phyloP scores from a whole-genome alignment of 1,140 invertebrate species.

The Drosophila carrolli region DNA sequence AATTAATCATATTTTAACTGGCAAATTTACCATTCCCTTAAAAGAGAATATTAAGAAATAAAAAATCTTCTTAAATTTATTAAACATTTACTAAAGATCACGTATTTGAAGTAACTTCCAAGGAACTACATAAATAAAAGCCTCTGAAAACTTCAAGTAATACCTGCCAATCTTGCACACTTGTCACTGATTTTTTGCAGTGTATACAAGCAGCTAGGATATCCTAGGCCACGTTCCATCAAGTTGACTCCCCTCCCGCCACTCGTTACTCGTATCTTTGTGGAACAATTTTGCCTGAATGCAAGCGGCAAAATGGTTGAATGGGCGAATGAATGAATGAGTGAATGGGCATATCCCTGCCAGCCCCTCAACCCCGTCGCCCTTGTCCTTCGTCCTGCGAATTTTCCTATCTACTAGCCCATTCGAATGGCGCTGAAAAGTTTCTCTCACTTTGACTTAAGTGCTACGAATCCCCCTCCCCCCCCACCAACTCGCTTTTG shows the following conservation, averaged over 20 bases:
- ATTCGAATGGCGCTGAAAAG: slow-evolving; percentile 42
- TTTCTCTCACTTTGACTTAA: slow-evolving; percentile 53
- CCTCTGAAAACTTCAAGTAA: too few species aligned
- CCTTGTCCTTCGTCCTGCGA: slow-evolving; percentile 11
- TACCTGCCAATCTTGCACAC: too few species aligned
- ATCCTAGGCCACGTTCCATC: slow-evolving; percentile 27
- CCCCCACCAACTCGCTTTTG: background rate
- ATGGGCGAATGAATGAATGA: slow-evolving; percentile 70
- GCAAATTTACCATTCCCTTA: too few species aligned
- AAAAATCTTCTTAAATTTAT: too few species aligned
- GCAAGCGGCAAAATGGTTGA: slow-evolving; percentile 75
- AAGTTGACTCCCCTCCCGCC: slow-evolving; percentile 3
- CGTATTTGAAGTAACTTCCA: too few species aligned
- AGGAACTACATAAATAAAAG: too few species aligned
- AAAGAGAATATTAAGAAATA: too few species aligned
- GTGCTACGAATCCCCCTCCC: slow-evolving; percentile 5
- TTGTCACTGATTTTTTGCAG: background rate
- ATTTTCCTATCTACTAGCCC: slow-evolving; percentile 45
- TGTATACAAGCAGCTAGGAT: slow-evolving; percentile 7
- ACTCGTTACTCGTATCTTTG: slow-evolving; percentile 72
- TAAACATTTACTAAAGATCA: too few species aligned
- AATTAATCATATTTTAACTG: too few species aligned
- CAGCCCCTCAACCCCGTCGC: background rate
- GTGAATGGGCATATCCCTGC: slow-evolving; percentile 50
- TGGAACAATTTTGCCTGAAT: slow-evolving; percentile 78